Percentiles rank a stretch among this genome's conserved stretches.
Evolutionary conservation across 2,797 vertebrate species (phyloP).

Genomic region (Galagoides demidoff): DNA sequence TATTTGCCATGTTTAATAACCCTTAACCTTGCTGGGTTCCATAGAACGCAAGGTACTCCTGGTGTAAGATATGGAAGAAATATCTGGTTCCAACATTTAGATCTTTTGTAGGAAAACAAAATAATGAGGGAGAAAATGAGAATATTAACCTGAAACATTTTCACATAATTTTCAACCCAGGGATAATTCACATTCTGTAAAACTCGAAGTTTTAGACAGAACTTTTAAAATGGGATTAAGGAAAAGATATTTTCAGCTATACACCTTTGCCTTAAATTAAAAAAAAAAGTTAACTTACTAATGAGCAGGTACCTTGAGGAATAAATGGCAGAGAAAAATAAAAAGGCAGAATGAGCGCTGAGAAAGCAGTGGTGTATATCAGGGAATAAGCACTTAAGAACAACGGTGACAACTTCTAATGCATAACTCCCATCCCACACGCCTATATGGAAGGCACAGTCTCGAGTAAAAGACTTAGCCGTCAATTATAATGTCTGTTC

Average conservation of each 20-base stretch:
- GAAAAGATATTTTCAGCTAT: conserved; percentile 45
- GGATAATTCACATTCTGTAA: not conserved
- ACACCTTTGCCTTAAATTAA: not conserved
- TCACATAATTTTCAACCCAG: conserved; percentile 7
- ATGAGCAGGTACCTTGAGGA: conserved; percentile 51
- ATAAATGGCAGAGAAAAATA: conserved; percentile 56
- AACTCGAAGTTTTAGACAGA: conserved; percentile 45
- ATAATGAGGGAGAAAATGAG: not conserved
- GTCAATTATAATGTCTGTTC: conserved; percentile 49
- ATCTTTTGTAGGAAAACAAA: conserved; percentile 38
- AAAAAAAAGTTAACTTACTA: conserved; percentile 46
- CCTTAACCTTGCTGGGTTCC: not conserved
- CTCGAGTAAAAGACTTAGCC: conserved; percentile 19
- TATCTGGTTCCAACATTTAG: not conserved
- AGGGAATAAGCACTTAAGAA: conserved; percentile 28
- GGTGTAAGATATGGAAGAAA: not conserved
- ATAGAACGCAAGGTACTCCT: not conserved
- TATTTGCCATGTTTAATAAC: not conserved
- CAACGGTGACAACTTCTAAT: conserved; percentile 57
- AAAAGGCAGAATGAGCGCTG: conserved; percentile 48
- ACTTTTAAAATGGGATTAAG: conserved; percentile 3
- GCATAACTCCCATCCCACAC: not conserved
- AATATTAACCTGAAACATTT: conserved; percentile 12
- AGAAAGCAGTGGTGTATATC: not conserved
- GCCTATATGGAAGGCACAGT: not conserved